Percentiles rank a stretch among this genome's conserved stretches.
Evolutionary conservation across 1,140 invertebrate species (phyloP).

Genomic region (Drosophila gunungcola): DNA sequence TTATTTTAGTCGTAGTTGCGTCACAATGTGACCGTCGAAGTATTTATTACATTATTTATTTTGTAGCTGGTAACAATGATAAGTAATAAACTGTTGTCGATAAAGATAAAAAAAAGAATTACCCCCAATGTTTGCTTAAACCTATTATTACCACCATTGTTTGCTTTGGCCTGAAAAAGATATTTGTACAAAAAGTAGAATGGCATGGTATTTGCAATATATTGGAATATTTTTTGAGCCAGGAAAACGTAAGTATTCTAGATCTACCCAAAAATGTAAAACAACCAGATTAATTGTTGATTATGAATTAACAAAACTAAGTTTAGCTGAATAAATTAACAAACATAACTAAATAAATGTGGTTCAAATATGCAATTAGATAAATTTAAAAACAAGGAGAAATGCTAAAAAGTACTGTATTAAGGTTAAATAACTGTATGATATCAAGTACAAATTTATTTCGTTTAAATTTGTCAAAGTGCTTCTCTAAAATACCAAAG

Average conservation of each 20-base stretch:
- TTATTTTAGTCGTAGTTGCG: constrained; percentile 45
- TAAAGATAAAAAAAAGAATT: constrained; percentile 21
- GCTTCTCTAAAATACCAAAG: too few relatives aligned
- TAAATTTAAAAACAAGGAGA: too few relatives aligned
- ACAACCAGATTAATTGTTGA: too few relatives aligned
- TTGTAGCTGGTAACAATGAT: constrained; percentile 29
- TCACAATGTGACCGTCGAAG: constrained; percentile 41
- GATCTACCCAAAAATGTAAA: too few relatives aligned
- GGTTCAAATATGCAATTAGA: too few relatives aligned
- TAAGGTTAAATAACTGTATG: too few relatives aligned
- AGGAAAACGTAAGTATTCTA: not conserved
- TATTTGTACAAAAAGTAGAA: not conserved
- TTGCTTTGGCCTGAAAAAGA: not conserved
- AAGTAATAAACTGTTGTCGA: constrained; percentile 34
- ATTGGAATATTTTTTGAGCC: not conserved
- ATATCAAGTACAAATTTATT: too few relatives aligned
- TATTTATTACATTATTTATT: constrained; percentile 53
- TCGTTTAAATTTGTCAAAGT: too few relatives aligned
- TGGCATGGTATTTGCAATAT: not conserved
- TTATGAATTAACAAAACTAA: too few relatives aligned
- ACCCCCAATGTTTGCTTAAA: constrained; percentile 5
- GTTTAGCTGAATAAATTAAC: too few relatives aligned
- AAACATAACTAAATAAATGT: too few relatives aligned
- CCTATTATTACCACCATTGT: not conserved
- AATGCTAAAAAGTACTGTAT: too few relatives aligned